Base-by-base conservation (phyloP, 2,113 vertebrate genomes). In the Ophthalmolycus amberensis region DNA sequence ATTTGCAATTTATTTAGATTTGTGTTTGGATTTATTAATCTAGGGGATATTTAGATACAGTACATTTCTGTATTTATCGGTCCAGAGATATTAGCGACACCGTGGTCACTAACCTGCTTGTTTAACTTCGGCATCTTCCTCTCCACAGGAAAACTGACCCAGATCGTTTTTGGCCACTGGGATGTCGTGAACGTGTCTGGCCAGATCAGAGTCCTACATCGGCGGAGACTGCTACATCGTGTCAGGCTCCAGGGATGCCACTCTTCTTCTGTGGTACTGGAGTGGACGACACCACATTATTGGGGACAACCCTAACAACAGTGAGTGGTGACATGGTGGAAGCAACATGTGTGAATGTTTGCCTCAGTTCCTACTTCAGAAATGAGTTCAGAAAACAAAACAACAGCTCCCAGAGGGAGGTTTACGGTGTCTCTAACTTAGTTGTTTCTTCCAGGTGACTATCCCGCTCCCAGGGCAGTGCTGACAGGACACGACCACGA, bases 101-200 rank as follows among this genome's bases (percentile, higher is more conserved):
- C 18, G 2, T n/a, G 15, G 11, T 63, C 29, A n/a, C 38, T 22
- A 14, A 56, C 5, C 42, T 42, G 25, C 14, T 32, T 56, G 54
- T 50, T 84, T 46, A 48, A 71, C 29, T 44, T 27, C 22, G 18
- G n/a, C n/a, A 0, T 50, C 65, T 63, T 68, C 27, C n/a, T 46
- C 65, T 72, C 67, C 59, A 64, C 80, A 95, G 94, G 98, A 66
- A 99, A 99, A 83, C 93, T 99, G 83, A 99, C 98, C 85, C 98
- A 99, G 94, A 99, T 99, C 9, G 98, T 99, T 18, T 99, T 99
- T 78, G 98, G 98, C 86, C 98, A 99, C 92, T 99, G 98, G 98
- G 98, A 99, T 27, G 98, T 99, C 5, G 98, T 99, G 92, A 99
- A 99, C 98, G 0, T 99, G 98, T 90, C 92, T 99, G 90, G 98